A percentile compares a stretch with the other conserved stretches of the same genome.
phyloP scores from a whole-genome alignment of 2,797 vertebrate species.

The Sylvia borin region DNA sequence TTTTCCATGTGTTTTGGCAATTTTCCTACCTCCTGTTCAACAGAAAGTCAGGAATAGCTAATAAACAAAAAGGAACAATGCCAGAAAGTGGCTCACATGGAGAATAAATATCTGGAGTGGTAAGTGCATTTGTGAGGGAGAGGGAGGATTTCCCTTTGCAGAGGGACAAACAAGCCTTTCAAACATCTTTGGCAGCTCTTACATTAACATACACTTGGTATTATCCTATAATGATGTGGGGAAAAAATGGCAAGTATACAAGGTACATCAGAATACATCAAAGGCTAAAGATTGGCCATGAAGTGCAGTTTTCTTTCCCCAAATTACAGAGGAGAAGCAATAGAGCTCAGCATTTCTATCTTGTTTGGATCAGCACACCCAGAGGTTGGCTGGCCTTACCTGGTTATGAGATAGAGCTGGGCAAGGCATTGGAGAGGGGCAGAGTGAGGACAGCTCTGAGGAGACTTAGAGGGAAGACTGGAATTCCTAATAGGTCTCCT shows the following conservation, averaged over 20 bases:
- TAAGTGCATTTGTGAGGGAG: neutral
- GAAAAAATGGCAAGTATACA: neutral
- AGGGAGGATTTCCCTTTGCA: conserved; percentile 17
- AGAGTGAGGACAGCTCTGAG: neutral
- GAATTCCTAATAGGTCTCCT: neutral
- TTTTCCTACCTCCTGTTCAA: conserved; percentile 3
- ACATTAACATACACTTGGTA: neutral
- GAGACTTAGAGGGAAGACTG: neutral
- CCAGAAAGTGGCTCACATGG: neutral
- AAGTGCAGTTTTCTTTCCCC: neutral
- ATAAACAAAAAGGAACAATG: neutral
- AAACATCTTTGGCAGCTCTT: neutral
- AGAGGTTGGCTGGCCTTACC: neutral
- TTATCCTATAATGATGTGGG: neutral
- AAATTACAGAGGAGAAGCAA: neutral
- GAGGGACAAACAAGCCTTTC: conserved; percentile 34
- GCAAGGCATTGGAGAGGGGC: neutral
- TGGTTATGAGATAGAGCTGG: neutral
- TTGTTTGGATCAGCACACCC: neutral
- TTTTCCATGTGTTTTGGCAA: neutral
- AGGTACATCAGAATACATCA: neutral
- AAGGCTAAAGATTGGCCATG: neutral
- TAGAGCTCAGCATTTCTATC: neutral
- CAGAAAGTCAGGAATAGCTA: neutral
- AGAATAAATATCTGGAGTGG: neutral